phyloP scores from a whole-genome alignment of 2,888 invertebrate genomes.

The Oscheius sp. region DNA sequence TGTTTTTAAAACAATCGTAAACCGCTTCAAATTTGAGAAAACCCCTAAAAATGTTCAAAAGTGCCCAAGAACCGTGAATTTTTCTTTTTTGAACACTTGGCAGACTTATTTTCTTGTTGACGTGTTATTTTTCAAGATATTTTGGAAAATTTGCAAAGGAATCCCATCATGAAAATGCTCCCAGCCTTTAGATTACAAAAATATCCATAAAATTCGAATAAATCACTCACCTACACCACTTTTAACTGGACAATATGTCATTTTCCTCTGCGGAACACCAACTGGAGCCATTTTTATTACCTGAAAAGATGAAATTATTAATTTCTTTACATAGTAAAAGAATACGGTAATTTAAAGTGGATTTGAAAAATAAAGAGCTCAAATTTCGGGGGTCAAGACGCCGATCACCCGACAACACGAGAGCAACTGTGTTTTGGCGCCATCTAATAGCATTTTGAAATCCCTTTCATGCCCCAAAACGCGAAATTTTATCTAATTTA shows the following conservation, averaged over 20 bases:
- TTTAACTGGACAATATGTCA: conserved; percentile 60
- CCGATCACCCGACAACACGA: background rate
- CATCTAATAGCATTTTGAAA: background rate
- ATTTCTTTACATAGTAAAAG: background rate
- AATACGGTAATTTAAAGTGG: background rate
- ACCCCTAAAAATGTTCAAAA: too few species aligned
- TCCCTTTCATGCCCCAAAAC: background rate
- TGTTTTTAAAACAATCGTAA: too few species aligned
- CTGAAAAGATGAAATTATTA: background rate
- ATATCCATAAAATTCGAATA: too few species aligned
- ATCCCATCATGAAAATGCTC: too few species aligned
- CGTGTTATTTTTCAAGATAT: too few species aligned
- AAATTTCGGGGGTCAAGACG: background rate
- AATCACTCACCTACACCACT: background rate
- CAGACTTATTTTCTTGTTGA: too few species aligned
- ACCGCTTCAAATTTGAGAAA: too few species aligned
- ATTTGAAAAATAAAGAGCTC: background rate
- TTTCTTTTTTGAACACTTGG: too few species aligned
- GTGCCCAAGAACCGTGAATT: too few species aligned
- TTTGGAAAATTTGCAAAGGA: too few species aligned
- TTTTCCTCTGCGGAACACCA: conserved; percentile 69
- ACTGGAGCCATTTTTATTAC: conserved; percentile 46
- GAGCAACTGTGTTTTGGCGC: background rate
- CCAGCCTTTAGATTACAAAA: too few species aligned
- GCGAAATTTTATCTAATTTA: too few species aligned